phyloP scores from a whole-genome alignment of 2,113 vertebrate genomes.

The Sinocyclocheilus maitianheensis region DNA sequence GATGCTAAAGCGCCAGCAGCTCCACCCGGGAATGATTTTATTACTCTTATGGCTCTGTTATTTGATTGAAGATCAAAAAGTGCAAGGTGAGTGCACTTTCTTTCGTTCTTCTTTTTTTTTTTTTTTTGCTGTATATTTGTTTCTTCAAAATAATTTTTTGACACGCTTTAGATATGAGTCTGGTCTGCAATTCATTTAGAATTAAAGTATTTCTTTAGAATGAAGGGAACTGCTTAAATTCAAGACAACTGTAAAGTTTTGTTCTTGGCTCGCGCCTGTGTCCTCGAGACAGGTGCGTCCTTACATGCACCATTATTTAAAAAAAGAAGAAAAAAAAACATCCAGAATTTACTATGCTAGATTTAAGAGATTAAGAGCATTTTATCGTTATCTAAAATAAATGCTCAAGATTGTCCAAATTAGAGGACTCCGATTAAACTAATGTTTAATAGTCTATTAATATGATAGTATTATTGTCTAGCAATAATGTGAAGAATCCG shows the following conservation, averaged over 20 bases:
- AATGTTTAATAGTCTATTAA: background rate
- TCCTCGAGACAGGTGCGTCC: conserved; percentile 41
- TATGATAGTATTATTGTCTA: background rate
- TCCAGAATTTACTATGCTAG: background rate
- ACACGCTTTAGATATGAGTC: background rate
- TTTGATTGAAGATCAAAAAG: conserved; percentile 93
- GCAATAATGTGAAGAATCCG: background rate
- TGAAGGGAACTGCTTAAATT: background rate
- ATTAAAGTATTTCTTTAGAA: background rate
- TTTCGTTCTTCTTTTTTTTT: background rate
- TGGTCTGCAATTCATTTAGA: background rate
- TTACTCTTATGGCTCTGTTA: conserved; percentile 88
- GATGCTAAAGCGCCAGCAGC: conserved; percentile 88
- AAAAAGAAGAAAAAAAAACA: background rate
- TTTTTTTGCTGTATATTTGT: background rate
- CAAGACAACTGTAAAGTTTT: conserved; percentile 34
- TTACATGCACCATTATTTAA: conserved; percentile 6
- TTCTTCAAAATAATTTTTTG: background rate
- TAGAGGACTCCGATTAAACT: background rate
- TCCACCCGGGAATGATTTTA: conserved; percentile 86
- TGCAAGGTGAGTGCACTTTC: conserved; percentile 86
- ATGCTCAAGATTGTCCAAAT: background rate
- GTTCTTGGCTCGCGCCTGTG: conserved; percentile 14
- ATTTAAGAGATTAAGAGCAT: background rate
- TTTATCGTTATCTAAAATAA: conserved; percentile 1